phyloP scores from a whole-genome alignment of 2,797 vertebrate genomes.

The Chaetophractus vellerosus region DNA sequence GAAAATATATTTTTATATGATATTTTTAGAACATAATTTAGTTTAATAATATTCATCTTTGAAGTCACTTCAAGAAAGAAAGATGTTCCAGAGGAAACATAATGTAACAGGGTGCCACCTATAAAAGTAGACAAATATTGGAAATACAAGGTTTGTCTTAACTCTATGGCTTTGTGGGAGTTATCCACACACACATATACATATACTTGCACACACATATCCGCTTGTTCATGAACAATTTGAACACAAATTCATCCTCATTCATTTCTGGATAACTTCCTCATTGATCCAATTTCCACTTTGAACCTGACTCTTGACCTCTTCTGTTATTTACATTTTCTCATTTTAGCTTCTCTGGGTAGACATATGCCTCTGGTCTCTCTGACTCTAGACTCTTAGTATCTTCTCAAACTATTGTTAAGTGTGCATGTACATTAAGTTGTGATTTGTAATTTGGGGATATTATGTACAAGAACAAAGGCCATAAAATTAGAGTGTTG shows the following conservation, averaged over 20 bases:
- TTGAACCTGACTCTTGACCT: background rate
- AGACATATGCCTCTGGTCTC: background rate
- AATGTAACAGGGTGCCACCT: background rate
- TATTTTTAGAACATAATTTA: background rate
- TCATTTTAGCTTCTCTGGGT: background rate
- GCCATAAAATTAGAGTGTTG: background rate
- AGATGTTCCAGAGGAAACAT: background rate
- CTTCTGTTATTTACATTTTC: background rate
- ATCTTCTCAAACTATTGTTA: slow-evolving; percentile 4
- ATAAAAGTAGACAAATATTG: background rate
- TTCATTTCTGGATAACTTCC: background rate
- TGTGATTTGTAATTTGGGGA: background rate
- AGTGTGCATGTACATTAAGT: background rate
- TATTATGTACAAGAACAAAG: background rate
- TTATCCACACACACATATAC: background rate
- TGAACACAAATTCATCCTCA: background rate
- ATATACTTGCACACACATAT: background rate
- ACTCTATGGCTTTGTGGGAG: background rate
- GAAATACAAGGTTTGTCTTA: background rate
- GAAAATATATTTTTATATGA: slow-evolving; percentile 22
- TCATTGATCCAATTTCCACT: background rate
- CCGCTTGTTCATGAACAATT: background rate
- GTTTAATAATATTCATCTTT: background rate
- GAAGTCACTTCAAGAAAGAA: background rate
- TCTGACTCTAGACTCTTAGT: background rate